Percentiles rank a stretch among this genome's conserved stretches.
phyloP scores from a whole-genome alignment of 2,797 vertebrate species.

The Lepus townsendii region DNA sequence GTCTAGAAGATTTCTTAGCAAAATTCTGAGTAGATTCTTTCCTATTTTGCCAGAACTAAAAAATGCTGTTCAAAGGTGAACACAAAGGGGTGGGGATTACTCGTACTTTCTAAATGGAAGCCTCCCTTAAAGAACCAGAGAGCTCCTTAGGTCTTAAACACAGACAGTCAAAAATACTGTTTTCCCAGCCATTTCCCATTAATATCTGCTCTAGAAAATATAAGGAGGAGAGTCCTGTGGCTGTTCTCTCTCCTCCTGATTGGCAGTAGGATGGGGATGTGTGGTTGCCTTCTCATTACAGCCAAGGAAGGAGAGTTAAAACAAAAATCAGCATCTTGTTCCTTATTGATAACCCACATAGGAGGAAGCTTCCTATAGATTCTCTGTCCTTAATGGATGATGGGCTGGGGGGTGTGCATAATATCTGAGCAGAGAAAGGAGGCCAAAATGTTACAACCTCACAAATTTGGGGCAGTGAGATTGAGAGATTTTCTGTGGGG shows the following conservation, averaged over 20 bases:
- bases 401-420: neutral
- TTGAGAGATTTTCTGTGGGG: neutral
- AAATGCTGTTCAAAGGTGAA: neutral
- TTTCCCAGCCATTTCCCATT: neutral
- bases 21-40: neutral
- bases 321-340: neutral
- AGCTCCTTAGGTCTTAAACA: neutral
- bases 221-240: neutral
- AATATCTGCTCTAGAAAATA: neutral
- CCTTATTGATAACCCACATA: neutral
- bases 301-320: neutral
- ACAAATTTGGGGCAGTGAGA: neutral
- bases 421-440: neutral
- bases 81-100: neutral
- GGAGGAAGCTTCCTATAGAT: neutral
- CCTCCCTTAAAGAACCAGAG: neutral
- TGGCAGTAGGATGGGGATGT: neutral
- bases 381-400: neutral
- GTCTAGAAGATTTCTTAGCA: neutral
- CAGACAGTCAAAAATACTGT: neutral
- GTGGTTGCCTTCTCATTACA: neutral
- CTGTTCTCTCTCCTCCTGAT: neutral
- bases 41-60: neutral
- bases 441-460: neutral
- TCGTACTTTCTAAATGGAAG: neutral